These are phyloP conservation scores for Drosophila eohydei DNA, from an alignment of 2,888 invertebrate genomes.

Conservation along the genomic window DNA sequence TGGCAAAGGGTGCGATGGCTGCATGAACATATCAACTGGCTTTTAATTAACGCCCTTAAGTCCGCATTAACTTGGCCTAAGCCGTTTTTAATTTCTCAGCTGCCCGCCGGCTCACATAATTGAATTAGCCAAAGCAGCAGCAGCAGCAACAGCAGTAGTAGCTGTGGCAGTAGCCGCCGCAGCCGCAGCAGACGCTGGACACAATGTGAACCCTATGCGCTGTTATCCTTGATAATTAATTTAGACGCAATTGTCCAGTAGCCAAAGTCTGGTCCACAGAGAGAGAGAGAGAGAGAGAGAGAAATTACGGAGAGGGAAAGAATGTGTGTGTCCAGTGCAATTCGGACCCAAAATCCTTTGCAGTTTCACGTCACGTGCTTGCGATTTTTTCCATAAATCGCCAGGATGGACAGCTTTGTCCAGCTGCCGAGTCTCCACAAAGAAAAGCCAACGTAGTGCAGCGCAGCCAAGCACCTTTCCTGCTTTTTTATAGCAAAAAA, in stretches of 20 bases:
- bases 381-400: conserved; percentile 77
- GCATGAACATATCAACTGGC: conserved; percentile 59
- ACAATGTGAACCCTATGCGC: conserved; percentile 58
- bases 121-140: conserved; percentile 66
- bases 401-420: conserved; percentile 61
- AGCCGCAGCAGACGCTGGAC: conserved; percentile 35
- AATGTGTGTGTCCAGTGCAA: conserved; percentile 8
- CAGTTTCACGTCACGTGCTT: conserved; percentile 75
- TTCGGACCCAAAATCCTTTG: conserved; percentile 53
- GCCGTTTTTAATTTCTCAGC: conserved; percentile 78
- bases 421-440: conserved; percentile 38
- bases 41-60: conserved; percentile 80
- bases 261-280: neutral
- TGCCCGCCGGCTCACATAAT: conserved; percentile 62
- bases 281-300: neutral
- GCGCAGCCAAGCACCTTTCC: conserved; percentile 17
- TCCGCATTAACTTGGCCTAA: conserved; percentile 79
- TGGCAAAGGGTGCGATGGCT: neutral
- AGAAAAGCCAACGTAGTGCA: conserved; percentile 21
- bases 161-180: neutral
- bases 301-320: neutral
- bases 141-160: neutral
- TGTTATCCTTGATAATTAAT: conserved; percentile 81
- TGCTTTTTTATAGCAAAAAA: conserved; percentile 59
- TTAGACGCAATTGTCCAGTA: conserved; percentile 72